These are phyloP conservation scores for Tanaodytes sp. DNA, from an alignment of 2,888 invertebrate species.

Conservation along the genomic window DNA sequence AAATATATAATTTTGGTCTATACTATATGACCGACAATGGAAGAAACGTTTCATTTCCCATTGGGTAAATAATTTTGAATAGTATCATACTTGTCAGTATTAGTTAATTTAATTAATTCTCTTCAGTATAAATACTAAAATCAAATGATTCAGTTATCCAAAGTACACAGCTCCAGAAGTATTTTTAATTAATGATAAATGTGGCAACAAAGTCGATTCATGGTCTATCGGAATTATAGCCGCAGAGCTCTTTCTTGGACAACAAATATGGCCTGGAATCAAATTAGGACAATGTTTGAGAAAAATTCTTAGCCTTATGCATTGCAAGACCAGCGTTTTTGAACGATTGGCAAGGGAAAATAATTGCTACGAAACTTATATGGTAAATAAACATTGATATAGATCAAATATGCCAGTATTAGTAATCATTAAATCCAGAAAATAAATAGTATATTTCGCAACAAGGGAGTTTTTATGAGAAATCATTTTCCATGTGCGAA, in stretches of 20 bases:
- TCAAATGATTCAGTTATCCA: conserved; percentile 76
- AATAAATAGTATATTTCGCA: no score
- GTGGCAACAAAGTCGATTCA: conserved; percentile 87
- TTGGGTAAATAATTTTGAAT: conserved; percentile 78
- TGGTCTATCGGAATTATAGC: conserved; percentile 96
- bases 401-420: no score
- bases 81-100: no score
- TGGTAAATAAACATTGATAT: no score
- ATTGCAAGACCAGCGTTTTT: conserved; percentile 76
- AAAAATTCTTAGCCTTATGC: conserved; percentile 83
- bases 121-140: no score
- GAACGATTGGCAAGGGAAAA: conserved; percentile 86
- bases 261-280: conserved; percentile 81
- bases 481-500: no score
- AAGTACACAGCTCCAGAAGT: conserved; percentile 89
- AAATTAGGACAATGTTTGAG: conserved; percentile 84
- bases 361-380: conserved; percentile 79
- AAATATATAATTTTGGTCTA: conserved; percentile 94
- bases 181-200: conserved; percentile 78
- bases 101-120: no score
- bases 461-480: no score
- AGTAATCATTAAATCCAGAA: conserved; percentile 9
- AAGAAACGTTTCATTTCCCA: conserved; percentile 90
- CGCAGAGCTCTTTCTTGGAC: conserved; percentile 83
- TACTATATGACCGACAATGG: conserved; percentile 92